Base-by-base conservation (phyloP, 2,797 vertebrate genomes). In the Rhinoraja longicauda region DNA sequence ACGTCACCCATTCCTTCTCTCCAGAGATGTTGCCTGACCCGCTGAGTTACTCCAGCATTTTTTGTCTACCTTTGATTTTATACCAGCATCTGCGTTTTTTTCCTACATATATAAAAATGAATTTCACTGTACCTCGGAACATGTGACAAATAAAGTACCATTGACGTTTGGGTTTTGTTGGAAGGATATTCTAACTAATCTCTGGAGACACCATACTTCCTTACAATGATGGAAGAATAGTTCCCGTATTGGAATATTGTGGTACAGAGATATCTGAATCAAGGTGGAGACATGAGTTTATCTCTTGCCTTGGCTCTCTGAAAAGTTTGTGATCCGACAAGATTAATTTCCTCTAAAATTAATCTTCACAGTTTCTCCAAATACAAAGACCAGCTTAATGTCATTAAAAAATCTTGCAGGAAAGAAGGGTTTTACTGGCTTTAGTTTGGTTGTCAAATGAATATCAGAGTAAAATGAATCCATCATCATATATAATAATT, bases 321-420 rank as follows among this genome's bases (percentile, higher is more conserved):
- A 70, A 53, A 92, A 53, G 39, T 19, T 92, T 75, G 4, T 92
- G 90, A 92, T 73, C 70, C 26, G 39, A 75, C 24, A 75, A 75
- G 90, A 57, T 73, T 92, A 92, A 70, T 75, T 92, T 92, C 39
- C 70, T 92, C 90, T 29, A 13, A 73, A 45, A 92, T 73, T 92
- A 39, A 15, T 73, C 24, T 92, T 92, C 75, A 70, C 90, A 75
- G 70, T 73, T 75, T 45, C 70, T 19, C 36, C 4, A 29, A 92
- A 92, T 70, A 57, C 90, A 92, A 92, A 70, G 70, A 24, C 26
- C 90, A 92, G 26, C 39, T 92, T 75, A 53, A 57, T 26, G n/a
- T n/a, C 26, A 17, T 92, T 8, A 1, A n/a, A 75, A 57, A 92
- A 12, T 75, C 29, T n/a, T 75, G 39, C 39, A 53, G 70, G 26